Evolutionary conservation across 2,888 invertebrate genomes (phyloP), one percentile per base, ranked within the genome.

Genomic region (Amiota communis): DNA sequence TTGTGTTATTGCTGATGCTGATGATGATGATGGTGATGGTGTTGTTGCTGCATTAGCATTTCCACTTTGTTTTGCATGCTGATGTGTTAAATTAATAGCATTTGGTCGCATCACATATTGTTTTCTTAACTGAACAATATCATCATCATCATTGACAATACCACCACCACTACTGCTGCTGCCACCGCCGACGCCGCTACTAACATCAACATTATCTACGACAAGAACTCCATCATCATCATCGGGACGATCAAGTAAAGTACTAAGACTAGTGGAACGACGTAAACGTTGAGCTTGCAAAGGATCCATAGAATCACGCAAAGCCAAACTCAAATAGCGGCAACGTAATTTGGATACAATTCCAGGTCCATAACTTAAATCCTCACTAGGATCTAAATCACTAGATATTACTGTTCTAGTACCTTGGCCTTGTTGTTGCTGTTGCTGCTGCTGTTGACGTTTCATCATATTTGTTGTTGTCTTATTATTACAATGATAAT

Each of bases 351-450:
- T 95, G 86, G 95, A 96, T 56, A 97, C 97, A 87, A 97, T 97
- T 74, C 97, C 97, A 70, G 97, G 97, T 0, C 97, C 97, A 91
- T 97, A 97, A 87, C 95, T 94, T 74, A 97, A 91, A 88, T 97
- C 97, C 89, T 96, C 96, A 80, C 92, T 92, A 71, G 92, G 92
- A 86, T 93, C 93, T 84, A 89, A 85, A 71, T 85, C 82, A 59
- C 36, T 36, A 36, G 36, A 36, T 6, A 36, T 36, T 36, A 36
- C 36, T 36, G 36, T 36, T 36, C 4, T 36, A 36, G 80, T 77
- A 51, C 70, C 73, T 36, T 36, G 36, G 36, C 6, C 36, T 36
- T 36, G 36, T 6, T 36, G 36, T 36, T 36, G 36, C 1, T 36
- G 80, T 77, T 56, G 70, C 72, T 63, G 63, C 20, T 1, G 15